Conservation (phyloP, 2,113 vertebrate genomes). For the Melospiza georgiana region DNA sequence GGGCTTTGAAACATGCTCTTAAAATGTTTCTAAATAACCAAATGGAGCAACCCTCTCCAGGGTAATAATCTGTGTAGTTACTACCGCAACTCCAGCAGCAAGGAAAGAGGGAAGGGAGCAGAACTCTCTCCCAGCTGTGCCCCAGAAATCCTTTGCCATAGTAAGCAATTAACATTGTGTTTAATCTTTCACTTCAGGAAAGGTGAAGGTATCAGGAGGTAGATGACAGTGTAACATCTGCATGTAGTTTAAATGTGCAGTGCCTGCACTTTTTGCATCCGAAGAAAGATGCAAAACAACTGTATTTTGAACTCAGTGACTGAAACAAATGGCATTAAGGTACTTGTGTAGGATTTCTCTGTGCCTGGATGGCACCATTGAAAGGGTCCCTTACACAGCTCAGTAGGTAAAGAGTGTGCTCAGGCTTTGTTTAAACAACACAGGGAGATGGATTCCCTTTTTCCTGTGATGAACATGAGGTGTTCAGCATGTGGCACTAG, state of each 20-base stretch:
- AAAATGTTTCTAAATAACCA: constrained; percentile 45
- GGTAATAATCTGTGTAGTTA: neutral
- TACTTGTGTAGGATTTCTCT: neutral
- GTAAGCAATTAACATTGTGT: neutral
- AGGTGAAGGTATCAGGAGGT: neutral
- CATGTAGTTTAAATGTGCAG: neutral
- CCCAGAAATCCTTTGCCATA: neutral
- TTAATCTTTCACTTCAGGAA: neutral
- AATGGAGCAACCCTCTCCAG: constrained; percentile 12
- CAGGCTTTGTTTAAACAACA: constrained; percentile 17
- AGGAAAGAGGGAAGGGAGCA: neutral
- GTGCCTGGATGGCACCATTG: neutral
- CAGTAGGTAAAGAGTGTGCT: neutral
- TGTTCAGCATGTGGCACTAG: neutral
- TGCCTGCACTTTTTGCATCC: neutral
- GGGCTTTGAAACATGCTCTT: constrained; percentile 40
- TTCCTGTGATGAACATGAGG: neutral
- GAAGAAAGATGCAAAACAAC: neutral
- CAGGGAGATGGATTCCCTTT: rapidly evolving
- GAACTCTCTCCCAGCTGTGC: neutral
- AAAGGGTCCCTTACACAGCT: neutral
- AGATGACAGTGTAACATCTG: neutral
- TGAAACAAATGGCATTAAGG: neutral
- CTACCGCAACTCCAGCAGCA: neutral
- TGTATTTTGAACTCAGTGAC: neutral